Percentiles rank a stretch among this genome's conserved stretches.
Conservation (phyloP, 2,113 vertebrate species). For the Tiliqua scincoides region DNA sequence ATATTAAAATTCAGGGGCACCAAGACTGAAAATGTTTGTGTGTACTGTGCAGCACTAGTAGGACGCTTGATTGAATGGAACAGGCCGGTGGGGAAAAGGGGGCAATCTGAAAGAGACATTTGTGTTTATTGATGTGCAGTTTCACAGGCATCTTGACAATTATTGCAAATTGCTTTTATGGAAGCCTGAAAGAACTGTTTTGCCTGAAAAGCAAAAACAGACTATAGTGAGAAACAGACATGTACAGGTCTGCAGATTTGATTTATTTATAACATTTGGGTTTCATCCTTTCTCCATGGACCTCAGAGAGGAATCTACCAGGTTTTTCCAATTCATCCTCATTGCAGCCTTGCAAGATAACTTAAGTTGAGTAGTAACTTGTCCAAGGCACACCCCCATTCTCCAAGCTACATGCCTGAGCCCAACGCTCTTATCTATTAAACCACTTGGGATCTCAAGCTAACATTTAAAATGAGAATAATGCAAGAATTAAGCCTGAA, state of each 20-base stretch:
- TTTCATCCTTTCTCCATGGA: neutral
- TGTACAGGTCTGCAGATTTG: too few species aligned
- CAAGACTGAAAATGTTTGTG: neutral
- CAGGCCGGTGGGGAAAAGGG: neutral
- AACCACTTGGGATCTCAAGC: neutral
- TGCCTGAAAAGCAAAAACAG: neutral
- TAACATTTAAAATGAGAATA: neutral
- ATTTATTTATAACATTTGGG: neutral
- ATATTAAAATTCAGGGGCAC: slow-evolving; percentile 14
- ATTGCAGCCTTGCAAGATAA: neutral
- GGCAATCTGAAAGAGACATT: neutral
- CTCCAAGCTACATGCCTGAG: neutral
- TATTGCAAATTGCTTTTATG: neutral
- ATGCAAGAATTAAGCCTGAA: neutral
- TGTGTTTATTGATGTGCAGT: neutral
- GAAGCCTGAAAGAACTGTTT: neutral
- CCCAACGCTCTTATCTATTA: neutral
- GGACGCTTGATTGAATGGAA: neutral
- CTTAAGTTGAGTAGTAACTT: neutral
- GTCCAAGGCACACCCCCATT: neutral
- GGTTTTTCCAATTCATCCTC: neutral
- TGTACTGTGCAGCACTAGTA: neutral
- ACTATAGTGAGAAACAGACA: neutral
- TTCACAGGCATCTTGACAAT: slow-evolving; percentile 9
- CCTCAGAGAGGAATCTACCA: neutral